phyloP scores from a whole-genome alignment of 1,140 invertebrate genomes.

The Drosophila nebulosa region DNA sequence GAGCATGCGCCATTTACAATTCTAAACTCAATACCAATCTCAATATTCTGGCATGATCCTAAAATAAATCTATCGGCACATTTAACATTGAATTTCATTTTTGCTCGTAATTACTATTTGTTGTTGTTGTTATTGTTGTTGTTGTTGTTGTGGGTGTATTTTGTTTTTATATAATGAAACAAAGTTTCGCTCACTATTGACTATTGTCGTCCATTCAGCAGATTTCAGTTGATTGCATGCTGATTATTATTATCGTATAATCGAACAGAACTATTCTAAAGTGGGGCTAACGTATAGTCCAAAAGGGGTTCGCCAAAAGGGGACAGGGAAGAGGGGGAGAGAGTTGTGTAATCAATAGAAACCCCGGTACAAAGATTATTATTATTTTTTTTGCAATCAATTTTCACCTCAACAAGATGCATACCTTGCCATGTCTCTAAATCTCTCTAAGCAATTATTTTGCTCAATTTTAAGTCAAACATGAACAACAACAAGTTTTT shows the following conservation, averaged over 20 bases:
- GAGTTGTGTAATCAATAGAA: background rate
- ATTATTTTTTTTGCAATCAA: too few relatives aligned
- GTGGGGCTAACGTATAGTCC: background rate
- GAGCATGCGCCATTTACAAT: too few relatives aligned
- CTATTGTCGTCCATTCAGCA: background rate
- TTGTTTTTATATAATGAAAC: background rate
- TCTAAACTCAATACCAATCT: too few relatives aligned
- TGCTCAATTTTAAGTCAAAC: too few relatives aligned
- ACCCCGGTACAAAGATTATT: background rate
- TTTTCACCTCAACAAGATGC: too few relatives aligned
- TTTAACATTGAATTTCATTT: background rate
- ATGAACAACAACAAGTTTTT: too few relatives aligned
- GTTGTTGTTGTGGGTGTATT: background rate
- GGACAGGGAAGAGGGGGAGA: background rate
- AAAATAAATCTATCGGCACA: background rate
- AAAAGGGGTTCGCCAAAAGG: too few relatives aligned
- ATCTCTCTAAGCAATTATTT: too few relatives aligned
- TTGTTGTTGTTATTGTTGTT: background rate
- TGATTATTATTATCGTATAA: background rate
- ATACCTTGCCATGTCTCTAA: too few relatives aligned
- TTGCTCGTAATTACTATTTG: background rate
- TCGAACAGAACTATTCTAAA: background rate
- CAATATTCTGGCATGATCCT: background rate
- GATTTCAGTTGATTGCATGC: background rate
- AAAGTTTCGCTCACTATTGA: background rate